A percentile compares a stretch with the other conserved stretches of the same genome.
Evolutionary conservation across 30 jellyfish, hydroid and myxozoan genomes (phyloP).

Genomic region (Nemopilema nomurai): DNA sequence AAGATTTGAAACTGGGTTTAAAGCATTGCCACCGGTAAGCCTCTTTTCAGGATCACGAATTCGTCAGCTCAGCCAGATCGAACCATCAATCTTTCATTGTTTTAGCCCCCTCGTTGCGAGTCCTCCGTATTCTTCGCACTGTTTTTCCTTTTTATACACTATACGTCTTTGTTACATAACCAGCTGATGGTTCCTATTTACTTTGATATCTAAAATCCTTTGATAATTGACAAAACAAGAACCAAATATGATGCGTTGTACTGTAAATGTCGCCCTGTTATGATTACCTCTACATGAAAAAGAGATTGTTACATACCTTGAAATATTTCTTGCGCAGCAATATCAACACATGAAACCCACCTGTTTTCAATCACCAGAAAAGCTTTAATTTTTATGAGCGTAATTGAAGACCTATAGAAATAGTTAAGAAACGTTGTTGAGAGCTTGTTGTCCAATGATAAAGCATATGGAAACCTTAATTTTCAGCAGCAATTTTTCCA

Average conservation of each 20-base stretch:
- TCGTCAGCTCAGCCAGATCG: background rate
- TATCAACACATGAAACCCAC: background rate
- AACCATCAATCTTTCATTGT: background rate
- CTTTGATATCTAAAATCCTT: background rate
- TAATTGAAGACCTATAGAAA: too few relatives aligned
- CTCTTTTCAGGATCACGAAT: background rate
- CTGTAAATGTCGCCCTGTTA: constrained; percentile 3
- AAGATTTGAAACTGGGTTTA: background rate
- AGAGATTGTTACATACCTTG: constrained; percentile 3
- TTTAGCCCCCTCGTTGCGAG: background rate
- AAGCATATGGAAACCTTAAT: too few relatives aligned
- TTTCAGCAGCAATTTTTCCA: too few relatives aligned
- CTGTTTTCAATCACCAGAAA: too few relatives aligned
- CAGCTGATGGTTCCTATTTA: background rate
- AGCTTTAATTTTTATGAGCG: too few relatives aligned
- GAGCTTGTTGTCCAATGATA: too few relatives aligned
- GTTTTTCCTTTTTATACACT: background rate
- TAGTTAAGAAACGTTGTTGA: too few relatives aligned
- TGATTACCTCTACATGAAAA: background rate
- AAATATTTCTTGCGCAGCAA: too few relatives aligned
- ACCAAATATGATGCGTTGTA: background rate
- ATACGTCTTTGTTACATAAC: background rate
- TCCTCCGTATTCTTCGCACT: background rate
- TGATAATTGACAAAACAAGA: too few relatives aligned
- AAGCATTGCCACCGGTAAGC: background rate